A percentile compares a stretch with the other conserved stretches of the same genome.
phyloP scores from a whole-genome alignment of 2,888 invertebrate species.

The Carterocephalus palaemon region DNA sequence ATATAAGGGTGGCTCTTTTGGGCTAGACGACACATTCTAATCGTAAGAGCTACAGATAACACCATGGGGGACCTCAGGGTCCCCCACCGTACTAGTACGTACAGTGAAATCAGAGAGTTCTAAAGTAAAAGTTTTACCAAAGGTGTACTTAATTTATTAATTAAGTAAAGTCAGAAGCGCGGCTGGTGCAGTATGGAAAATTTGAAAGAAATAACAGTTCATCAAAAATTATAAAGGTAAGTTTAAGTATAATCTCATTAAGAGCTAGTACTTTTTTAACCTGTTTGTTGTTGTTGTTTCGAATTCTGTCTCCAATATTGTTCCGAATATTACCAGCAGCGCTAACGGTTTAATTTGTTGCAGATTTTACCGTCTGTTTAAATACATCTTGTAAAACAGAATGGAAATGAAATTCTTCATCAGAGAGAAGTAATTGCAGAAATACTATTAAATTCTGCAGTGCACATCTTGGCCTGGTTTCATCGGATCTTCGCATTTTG shows the following conservation, averaged over 20 bases:
- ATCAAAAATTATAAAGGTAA: slow-evolving; percentile 40
- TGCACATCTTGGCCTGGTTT: slow-evolving; percentile 12
- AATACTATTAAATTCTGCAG: slow-evolving; percentile 23
- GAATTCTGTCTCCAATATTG: background rate
- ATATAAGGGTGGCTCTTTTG: slow-evolving; percentile 51
- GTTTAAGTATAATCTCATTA: slow-evolving; percentile 35
- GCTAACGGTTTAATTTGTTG: slow-evolving; percentile 33
- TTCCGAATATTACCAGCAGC: slow-evolving; percentile 8
- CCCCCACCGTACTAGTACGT: slow-evolving; percentile 45
- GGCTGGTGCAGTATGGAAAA: too few relatives aligned
- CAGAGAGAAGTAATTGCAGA: slow-evolving; percentile 20
- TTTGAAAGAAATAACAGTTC: slow-evolving; percentile 31
- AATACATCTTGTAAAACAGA: slow-evolving; percentile 24
- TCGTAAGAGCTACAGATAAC: slow-evolving; percentile 48
- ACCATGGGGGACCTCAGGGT: slow-evolving; percentile 55
- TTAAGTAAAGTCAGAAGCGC: too few relatives aligned
- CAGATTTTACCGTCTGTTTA: slow-evolving; percentile 27
- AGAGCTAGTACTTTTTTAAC: background rate
- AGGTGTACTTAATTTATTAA: background rate
- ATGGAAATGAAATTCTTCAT: slow-evolving; percentile 24
- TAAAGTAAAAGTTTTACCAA: too few relatives aligned
- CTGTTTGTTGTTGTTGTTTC: background rate
- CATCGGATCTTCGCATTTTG: slow-evolving; percentile 15
- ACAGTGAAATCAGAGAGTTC: slow-evolving; percentile 26
- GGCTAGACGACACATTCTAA: slow-evolving; percentile 60